Percentiles rank a stretch among this genome's conserved stretches.
These are phyloP conservation scores for Drosophila neotestacea DNA, from an alignment of 2,888 invertebrate species.

Conservation along the genomic window DNA sequence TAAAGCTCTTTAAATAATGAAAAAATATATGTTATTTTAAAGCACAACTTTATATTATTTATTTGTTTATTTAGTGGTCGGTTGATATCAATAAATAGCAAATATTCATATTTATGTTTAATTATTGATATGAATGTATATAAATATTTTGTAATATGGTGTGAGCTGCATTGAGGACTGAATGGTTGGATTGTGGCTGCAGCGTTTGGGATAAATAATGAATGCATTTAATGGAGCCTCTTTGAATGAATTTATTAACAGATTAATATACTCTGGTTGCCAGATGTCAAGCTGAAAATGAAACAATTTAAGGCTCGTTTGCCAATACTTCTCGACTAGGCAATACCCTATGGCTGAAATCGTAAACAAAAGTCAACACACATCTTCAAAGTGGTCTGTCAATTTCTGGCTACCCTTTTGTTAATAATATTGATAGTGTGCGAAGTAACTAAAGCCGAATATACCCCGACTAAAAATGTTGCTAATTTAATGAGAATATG, in stretches of 20 bases:
- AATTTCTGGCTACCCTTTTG: no score
- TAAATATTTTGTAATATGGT: constrained; percentile 9
- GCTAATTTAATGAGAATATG: background rate
- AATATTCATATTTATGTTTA: constrained; percentile 9
- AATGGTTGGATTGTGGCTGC: constrained; percentile 12
- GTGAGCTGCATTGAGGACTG: background rate
- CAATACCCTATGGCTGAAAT: background rate
- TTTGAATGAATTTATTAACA: constrained; percentile 35
- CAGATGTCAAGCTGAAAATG: background rate
- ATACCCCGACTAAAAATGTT: no score
- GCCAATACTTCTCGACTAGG: background rate
- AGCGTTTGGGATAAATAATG: constrained; percentile 27
- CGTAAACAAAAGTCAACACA: no score
- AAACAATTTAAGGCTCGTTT: background rate
- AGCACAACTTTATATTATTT: background rate
- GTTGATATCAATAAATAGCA: background rate
- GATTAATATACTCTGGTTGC: constrained; percentile 34
- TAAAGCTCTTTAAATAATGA: background rate
- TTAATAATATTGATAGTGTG: background rate
- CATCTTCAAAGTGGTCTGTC: no score
- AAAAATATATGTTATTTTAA: background rate
- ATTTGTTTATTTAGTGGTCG: constrained; percentile 6
- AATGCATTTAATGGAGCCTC: constrained; percentile 36
- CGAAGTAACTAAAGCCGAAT: background rate
- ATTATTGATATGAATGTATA: constrained; percentile 10